Evolutionary conservation across 2,113 vertebrate genomes (phyloP).

Genomic region (Psilopsiagon aymara): DNA sequence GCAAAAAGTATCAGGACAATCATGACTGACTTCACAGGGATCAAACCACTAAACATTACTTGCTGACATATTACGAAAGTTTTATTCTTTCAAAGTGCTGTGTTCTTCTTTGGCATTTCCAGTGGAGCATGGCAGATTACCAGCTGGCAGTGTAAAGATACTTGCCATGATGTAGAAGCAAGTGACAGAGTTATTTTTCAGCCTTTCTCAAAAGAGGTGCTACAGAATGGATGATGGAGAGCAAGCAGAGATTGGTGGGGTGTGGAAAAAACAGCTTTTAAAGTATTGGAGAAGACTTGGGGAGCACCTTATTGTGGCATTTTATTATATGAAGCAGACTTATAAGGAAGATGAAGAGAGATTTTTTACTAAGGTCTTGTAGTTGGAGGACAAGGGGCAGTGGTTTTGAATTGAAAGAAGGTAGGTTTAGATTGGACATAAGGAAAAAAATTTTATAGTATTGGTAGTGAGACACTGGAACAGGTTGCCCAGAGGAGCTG

Average conservation of each 20-base stretch:
- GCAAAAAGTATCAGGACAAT: not conserved
- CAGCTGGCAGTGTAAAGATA: not conserved
- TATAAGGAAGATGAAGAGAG: not conserved
- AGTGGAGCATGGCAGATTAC: not conserved
- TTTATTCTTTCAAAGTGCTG: not conserved
- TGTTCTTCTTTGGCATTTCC: constrained; percentile 6
- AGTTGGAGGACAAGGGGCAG: not conserved
- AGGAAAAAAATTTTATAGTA: not conserved
- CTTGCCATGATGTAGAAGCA: not conserved
- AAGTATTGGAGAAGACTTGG: not conserved
- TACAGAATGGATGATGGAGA: not conserved
- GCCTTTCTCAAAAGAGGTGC: not conserved
- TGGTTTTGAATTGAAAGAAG: not conserved
- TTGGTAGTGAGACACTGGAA: not conserved
- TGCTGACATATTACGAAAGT: not conserved
- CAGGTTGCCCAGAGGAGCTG: not conserved
- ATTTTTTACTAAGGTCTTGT: not conserved
- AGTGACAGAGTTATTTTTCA: not conserved
- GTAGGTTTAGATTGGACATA: not conserved
- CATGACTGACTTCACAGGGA: not conserved
- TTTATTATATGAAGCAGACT: not conserved
- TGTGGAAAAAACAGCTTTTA: not conserved
- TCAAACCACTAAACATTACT: not conserved
- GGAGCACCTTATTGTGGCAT: not conserved
- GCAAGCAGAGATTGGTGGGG: not conserved